Conservation (phyloP, 2,797 vertebrate species). For the Siniperca scherzeri region DNA sequence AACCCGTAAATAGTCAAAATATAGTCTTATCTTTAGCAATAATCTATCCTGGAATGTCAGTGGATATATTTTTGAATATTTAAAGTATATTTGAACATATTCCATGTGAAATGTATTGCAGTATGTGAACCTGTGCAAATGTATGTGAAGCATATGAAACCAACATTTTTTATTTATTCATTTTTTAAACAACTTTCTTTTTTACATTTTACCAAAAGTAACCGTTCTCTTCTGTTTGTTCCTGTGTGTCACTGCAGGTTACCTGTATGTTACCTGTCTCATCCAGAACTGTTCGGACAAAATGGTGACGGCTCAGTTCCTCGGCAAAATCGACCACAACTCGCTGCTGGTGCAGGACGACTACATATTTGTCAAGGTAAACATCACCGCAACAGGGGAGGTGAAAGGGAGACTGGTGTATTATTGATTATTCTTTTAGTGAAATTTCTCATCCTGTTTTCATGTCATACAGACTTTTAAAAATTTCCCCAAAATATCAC, state of each 20-base stretch:
- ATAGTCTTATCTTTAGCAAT: neutral
- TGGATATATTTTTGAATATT: neutral
- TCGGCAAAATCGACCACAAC: slow-evolving; percentile 90
- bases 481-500: too few relatives aligned
- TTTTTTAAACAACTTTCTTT: neutral
- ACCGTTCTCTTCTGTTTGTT: slow-evolving; percentile 9
- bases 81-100: neutral
- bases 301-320: slow-evolving; percentile 87
- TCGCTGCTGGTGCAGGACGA: slow-evolving; percentile 93
- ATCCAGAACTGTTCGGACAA: slow-evolving; percentile 94
- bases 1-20: neutral
- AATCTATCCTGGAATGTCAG: neutral
- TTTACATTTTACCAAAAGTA: neutral
- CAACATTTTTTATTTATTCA: neutral
- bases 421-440: neutral
- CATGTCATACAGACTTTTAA: neutral
- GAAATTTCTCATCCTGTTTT: neutral
- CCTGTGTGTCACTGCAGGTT: slow-evolving; percentile 80
- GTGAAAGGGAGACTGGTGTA: neutral
- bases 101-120: neutral
- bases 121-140: neutral
- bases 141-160: neutral
- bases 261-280: slow-evolving; percentile 92
- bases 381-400: neutral
- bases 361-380: slow-evolving; percentile 96